Evolutionary conservation across 2,797 vertebrate species (phyloP).

Genomic region (Sparidentex hasta): DNA sequence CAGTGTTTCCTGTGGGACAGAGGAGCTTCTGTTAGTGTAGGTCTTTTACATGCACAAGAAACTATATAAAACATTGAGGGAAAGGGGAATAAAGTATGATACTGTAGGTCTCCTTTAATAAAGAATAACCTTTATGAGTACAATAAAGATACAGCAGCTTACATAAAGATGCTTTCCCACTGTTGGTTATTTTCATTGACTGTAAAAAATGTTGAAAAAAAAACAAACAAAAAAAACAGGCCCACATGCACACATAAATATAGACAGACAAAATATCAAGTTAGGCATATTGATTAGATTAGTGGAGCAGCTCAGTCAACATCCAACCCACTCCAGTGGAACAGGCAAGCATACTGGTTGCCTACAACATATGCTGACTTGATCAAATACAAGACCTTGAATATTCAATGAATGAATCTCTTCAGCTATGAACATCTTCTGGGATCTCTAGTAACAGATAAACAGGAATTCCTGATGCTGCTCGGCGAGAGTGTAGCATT

Average conservation of each 20-base stretch:
- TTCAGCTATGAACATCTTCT: background rate
- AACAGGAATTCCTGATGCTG: background rate
- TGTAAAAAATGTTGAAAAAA: background rate
- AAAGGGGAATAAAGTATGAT: too few species aligned
- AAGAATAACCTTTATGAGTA: background rate
- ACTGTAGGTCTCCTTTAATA: background rate
- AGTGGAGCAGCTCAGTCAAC: constrained; percentile 14
- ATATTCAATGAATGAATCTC: constrained; percentile 17
- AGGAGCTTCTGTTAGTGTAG: too few species aligned
- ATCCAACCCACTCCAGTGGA: background rate
- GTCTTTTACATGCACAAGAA: too few species aligned
- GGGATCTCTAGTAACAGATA: background rate
- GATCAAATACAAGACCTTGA: constrained; percentile 15
- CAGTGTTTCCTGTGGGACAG: too few species aligned
- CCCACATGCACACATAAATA: background rate
- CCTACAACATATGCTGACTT: background rate
- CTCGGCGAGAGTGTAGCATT: background rate
- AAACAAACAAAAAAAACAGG: too few species aligned
- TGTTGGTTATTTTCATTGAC: background rate
- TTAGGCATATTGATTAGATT: constrained; percentile 13
- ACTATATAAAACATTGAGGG: too few species aligned
- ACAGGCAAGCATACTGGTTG: background rate
- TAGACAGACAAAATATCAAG: background rate
- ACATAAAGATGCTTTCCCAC: background rate
- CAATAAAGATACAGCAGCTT: background rate